Conservation (phyloP, 2,888 invertebrate species). For the Polyommatus iphigenia region DNA sequence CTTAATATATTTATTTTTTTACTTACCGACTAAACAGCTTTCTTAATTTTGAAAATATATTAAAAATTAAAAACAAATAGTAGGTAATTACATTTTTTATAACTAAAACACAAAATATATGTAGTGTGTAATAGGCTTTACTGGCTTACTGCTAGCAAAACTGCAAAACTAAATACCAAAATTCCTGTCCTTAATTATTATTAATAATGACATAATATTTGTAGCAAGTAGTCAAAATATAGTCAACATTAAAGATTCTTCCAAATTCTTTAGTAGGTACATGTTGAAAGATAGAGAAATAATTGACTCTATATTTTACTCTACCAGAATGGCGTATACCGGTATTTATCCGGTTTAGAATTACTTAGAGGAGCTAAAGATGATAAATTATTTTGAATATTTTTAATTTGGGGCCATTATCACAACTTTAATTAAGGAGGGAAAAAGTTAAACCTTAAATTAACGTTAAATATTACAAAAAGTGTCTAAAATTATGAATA, state of each 20-base stretch:
- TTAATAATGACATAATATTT: too few relatives aligned
- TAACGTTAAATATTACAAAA: background rate
- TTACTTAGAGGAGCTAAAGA: background rate
- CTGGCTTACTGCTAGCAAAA: too few relatives aligned
- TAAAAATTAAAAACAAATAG: too few relatives aligned
- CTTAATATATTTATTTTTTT: background rate
- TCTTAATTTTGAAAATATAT: too few relatives aligned
- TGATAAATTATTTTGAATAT: background rate
- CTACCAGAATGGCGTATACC: background rate
- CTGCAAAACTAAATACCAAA: too few relatives aligned
- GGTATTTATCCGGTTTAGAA: background rate
- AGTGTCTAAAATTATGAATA: too few relatives aligned
- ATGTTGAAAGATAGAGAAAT: background rate
- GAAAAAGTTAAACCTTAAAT: background rate
- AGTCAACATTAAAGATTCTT: background rate
- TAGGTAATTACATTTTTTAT: too few relatives aligned
- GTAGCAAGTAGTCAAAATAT: background rate
- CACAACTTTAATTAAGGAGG: background rate
- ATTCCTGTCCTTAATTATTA: too few relatives aligned
- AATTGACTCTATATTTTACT: constrained; percentile 13
- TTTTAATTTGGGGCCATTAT: background rate
- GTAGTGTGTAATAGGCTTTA: background rate
- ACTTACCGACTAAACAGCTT: background rate
- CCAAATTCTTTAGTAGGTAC: background rate
- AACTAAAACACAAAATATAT: too few relatives aligned